These are phyloP conservation scores for Tortrix viridana DNA, from an alignment of 2,888 invertebrate genomes.

Conservation along the genomic window DNA sequence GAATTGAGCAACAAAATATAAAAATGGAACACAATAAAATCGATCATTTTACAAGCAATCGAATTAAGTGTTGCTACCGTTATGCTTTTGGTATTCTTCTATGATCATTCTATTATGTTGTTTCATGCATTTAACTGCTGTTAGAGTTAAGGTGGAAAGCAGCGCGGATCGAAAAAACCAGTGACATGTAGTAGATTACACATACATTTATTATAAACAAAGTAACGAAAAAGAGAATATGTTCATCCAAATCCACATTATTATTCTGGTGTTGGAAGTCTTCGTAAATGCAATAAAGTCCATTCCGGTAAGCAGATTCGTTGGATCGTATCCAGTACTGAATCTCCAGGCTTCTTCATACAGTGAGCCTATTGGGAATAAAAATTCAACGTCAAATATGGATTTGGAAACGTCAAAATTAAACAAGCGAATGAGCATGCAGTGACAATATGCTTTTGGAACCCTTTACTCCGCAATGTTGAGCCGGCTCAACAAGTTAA, in stretches of 20 bases:
- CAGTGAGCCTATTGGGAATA: constrained; percentile 79
- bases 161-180: constrained; percentile 49
- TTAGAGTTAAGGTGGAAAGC: constrained; percentile 27
- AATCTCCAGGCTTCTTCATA: constrained; percentile 68
- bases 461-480: too few relatives aligned
- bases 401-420: constrained; percentile 62
- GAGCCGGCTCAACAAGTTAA: too few relatives aligned
- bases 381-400: constrained; percentile 73
- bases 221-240: constrained; percentile 52
- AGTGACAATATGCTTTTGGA: too few relatives aligned
- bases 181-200: constrained; percentile 60
- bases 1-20: too few relatives aligned
- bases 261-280: constrained; percentile 53
- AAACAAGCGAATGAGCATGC: neutral
- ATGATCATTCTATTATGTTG: neutral
- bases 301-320: constrained; percentile 56
- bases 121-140: constrained; percentile 26
- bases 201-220: constrained; percentile 70
- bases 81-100: neutral
- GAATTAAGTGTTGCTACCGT: too few relatives aligned
- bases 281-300: constrained; percentile 73
- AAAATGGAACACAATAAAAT: too few relatives aligned
- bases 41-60: too few relatives aligned
- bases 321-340: constrained; percentile 54
- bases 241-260: constrained; percentile 73